Percentiles rank a stretch among this genome's conserved stretches.
Conservation (phyloP, 2,797 vertebrate genomes). For the Enteromius radiatus region DNA sequence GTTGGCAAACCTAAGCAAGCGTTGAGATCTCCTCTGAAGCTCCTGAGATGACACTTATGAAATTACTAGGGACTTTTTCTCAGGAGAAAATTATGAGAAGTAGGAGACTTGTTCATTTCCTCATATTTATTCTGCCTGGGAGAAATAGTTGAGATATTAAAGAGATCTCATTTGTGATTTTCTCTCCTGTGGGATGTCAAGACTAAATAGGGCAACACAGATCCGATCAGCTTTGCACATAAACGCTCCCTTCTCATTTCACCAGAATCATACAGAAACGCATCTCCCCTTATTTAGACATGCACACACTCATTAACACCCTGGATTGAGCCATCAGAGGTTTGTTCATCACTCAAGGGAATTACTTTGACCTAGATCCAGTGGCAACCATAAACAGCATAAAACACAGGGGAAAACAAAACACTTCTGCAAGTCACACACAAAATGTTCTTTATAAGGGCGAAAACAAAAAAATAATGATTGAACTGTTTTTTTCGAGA, state of each 20-base stretch:
- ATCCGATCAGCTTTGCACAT: not conserved
- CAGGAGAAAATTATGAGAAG: not conserved
- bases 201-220: slow-evolving; percentile 17
- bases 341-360: slow-evolving; percentile 54
- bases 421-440: slow-evolving; percentile 24
- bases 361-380: slow-evolving; percentile 71
- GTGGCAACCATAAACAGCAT: slow-evolving; percentile 40
- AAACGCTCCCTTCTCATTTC: not conserved
- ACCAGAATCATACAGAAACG: slow-evolving; percentile 1
- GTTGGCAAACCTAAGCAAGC: not conserved
- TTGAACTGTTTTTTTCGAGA: slow-evolving; percentile 2
- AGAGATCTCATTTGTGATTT: not conserved
- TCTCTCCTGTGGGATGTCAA: not conserved
- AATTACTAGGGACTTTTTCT: not conserved
- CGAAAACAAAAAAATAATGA: slow-evolving; percentile 12
- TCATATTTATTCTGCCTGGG: not conserved
- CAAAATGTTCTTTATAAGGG: slow-evolving; percentile 23
- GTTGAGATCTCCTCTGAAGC: not conserved
- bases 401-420: slow-evolving; percentile 29
- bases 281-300: slow-evolving; percentile 6
- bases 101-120: not conserved
- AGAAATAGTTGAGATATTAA: not conserved
- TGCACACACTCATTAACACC: slow-evolving; percentile 40
- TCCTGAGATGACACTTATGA: not conserved
- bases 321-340: slow-evolving; percentile 50